These are phyloP conservation scores for Chlamydotis undulata DNA, from an alignment of 2,113 vertebrate genomes.

Conservation along the genomic window DNA sequence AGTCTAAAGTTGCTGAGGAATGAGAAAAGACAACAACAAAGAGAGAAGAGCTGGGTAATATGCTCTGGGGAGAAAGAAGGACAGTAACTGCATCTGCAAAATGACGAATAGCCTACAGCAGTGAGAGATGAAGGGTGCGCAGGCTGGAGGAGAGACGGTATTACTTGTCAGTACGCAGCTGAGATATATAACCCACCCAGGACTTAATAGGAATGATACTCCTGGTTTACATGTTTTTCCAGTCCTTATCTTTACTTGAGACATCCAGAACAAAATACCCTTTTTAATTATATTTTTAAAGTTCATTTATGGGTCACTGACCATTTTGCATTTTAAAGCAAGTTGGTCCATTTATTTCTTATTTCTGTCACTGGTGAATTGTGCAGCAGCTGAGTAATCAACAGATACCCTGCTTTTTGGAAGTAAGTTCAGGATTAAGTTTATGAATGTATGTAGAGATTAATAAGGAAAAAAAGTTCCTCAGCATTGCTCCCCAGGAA, in stretches of 20 bases:
- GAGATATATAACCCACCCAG: not conserved
- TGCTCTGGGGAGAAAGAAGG: not conserved
- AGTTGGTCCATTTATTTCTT: not conserved
- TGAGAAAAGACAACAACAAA: not conserved
- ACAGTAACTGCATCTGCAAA: not conserved
- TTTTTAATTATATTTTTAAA: not conserved
- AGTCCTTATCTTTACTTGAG: not conserved
- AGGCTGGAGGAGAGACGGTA: not conserved
- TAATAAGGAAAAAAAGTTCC: not conserved
- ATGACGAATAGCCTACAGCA: not conserved
- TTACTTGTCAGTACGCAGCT: not conserved
- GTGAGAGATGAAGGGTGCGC: not conserved
- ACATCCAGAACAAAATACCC: not conserved
- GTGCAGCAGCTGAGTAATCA: not conserved
- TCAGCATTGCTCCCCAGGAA: not conserved
- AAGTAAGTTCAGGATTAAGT: not conserved
- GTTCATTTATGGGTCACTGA: not conserved
- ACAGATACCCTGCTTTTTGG: not conserved
- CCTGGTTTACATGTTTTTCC: not conserved
- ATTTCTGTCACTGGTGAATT: not conserved
- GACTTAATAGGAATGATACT: not conserved
- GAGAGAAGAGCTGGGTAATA: not conserved
- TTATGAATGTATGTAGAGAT: not conserved
- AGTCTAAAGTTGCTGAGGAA: conserved; percentile 13
- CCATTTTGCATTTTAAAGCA: not conserved